Conservation (phyloP, 2,113 vertebrate species). For the Corythoichthys haematopterus region DNA sequence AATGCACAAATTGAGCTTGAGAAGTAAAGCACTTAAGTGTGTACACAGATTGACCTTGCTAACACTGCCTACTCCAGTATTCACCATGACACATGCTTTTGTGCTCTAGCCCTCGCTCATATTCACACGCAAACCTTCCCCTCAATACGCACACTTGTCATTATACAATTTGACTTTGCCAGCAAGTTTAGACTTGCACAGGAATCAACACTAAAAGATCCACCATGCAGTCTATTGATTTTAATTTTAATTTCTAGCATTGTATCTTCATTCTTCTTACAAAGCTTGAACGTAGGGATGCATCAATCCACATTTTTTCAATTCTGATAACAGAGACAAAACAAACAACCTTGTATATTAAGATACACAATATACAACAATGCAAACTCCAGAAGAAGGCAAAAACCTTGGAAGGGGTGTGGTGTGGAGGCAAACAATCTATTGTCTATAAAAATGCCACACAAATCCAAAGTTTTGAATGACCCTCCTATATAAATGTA, state of each 20-base stretch:
- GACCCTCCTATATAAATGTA: too few species aligned
- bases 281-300: slow-evolving; percentile 59
- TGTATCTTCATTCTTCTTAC: slow-evolving; percentile 10
- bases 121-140: slow-evolving; percentile 33
- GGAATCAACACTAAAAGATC: slow-evolving; percentile 17
- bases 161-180: slow-evolving; percentile 25
- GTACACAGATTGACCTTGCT: slow-evolving; percentile 42
- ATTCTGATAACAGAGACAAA: too few species aligned
- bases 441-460: too few species aligned
- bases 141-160: slow-evolving; percentile 29
- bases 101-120: slow-evolving; percentile 34
- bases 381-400: too few species aligned
- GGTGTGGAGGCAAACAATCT: too few species aligned
- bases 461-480: too few species aligned
- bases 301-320: too few species aligned
- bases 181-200: slow-evolving; percentile 15
- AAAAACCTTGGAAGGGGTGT: too few species aligned
- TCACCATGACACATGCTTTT: slow-evolving; percentile 58
- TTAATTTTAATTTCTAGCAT: slow-evolving; percentile 43
- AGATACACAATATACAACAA: too few species aligned
- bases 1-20: slow-evolving; percentile 26
- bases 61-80: slow-evolving; percentile 47
- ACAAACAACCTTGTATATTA: too few species aligned
- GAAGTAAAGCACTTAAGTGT: slow-evolving; percentile 40
- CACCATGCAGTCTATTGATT: slow-evolving; percentile 23